Base-by-base conservation (phyloP, 1,140 invertebrate genomes). In the Lethocerus indicus region DNA sequence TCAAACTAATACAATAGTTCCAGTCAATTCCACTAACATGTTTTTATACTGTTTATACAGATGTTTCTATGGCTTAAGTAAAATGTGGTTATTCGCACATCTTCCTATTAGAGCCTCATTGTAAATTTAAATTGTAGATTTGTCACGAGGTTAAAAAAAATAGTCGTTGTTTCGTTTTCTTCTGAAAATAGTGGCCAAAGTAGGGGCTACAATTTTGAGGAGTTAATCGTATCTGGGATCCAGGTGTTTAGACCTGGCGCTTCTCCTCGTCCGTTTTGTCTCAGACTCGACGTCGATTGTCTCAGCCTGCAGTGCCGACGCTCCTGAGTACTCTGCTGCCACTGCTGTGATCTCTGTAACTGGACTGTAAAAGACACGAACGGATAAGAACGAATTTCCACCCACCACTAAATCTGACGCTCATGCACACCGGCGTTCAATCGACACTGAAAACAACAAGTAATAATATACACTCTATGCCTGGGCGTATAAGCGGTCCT, bases 181-280 rank as follows among this genome's bases (percentile, higher is more conserved):
- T n/a, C n/a, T n/a, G n/a, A n/a, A n/a, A n/a, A n/a, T n/a, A n/a
- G n/a, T n/a, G n/a, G n/a, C n/a, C n/a, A n/a, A n/a, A n/a, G n/a
- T n/a, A n/a, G n/a, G n/a, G n/a, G n/a, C n/a, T n/a, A n/a, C n/a
- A n/a, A n/a, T n/a, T n/a, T n/a, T n/a, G n/a, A n/a, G n/a, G 48
- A 40, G 24, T 50, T 50, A 50, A 39, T 50, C 35, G 32, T 50
- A 50, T 26, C 48, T 50, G 48, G 28, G 20, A 14, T 46, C 44
- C 26, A 46, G 16, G 44, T 32, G 32, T 46, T 46, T n/a, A n/a
- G n/a, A 24, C 32, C 32, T 46, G 27, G 14, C 16, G 26, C 26
- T 16, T 16, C 23, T 46, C 32, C 29, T 23, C 16, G 13, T 29
- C 32, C 18, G 25, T 28, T 32, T 18, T 46, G 18, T 4, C 16